phyloP scores from a whole-genome alignment of 2,113 vertebrate genomes.

The Protobothrops mucrosquamatus region DNA sequence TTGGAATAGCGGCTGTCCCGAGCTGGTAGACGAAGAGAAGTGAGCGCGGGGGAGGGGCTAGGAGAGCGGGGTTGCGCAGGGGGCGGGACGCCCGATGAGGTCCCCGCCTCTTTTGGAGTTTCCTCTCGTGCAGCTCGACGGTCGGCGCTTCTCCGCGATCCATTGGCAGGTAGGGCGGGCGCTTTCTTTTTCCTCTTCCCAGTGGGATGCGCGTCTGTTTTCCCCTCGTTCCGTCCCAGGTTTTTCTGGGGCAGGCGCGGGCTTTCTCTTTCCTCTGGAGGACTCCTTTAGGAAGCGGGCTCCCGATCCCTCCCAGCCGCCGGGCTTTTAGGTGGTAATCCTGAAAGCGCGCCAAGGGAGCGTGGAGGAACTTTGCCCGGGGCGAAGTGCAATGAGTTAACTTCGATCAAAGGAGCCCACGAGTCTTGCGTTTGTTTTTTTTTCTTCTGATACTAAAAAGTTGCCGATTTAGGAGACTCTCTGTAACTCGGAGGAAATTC shows the following conservation, averaged over 20 bases:
- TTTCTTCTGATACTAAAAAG: background rate
- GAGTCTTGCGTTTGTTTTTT: background rate
- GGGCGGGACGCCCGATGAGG: background rate
- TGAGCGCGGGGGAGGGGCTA: background rate
- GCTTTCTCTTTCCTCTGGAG: too few species aligned
- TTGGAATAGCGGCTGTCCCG: background rate
- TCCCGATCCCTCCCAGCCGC: background rate
- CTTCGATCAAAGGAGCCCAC: background rate
- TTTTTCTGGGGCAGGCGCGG: background rate
- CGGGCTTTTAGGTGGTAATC: background rate
- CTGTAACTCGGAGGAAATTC: background rate
- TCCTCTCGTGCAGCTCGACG: background rate
- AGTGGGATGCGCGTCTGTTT: background rate
- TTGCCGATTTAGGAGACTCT: background rate
- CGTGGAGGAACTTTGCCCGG: background rate
- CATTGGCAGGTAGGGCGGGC: background rate
- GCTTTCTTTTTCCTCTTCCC: background rate
- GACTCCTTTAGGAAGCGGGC: background rate
- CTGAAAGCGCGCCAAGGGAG: background rate
- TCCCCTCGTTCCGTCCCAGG: background rate
- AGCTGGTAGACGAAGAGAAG: background rate
- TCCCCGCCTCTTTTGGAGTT: background rate
- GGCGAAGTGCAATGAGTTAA: background rate
- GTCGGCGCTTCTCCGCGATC: background rate
- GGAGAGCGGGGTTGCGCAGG: background rate